Conservation (phyloP, 2,113 vertebrate genomes). For the Mungos mungo region DNA sequence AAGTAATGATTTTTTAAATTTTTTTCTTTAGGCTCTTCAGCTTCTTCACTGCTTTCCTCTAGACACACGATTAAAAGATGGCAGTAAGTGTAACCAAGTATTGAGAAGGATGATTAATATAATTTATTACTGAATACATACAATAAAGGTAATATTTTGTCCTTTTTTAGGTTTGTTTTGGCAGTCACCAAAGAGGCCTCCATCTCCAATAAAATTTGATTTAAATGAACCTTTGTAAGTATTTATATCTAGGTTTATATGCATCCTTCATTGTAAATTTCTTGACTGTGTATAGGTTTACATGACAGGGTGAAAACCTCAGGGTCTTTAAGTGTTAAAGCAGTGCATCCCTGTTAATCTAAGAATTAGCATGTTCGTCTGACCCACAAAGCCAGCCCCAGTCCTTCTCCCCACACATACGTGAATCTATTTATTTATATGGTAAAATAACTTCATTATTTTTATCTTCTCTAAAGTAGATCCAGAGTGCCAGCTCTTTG, state of each 20-base stretch:
- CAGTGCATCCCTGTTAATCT: neutral
- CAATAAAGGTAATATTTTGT: constrained; percentile 66
- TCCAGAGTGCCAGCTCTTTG: neutral
- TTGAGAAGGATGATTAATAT: neutral
- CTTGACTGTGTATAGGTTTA: neutral
- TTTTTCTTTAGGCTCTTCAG: constrained; percentile 91
- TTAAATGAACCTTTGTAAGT: constrained; percentile 95
- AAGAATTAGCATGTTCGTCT: neutral
- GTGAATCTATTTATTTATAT: neutral
- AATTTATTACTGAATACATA: neutral
- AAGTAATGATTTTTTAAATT: neutral
- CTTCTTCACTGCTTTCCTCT: constrained; percentile 97
- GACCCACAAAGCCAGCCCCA: neutral
- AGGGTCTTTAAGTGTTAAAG: neutral
- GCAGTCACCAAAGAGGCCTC: constrained; percentile 98
- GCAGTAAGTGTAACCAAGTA: constrained; percentile 90
- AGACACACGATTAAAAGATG: constrained; percentile 97
- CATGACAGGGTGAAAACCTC: neutral
- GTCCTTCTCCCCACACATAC: neutral
- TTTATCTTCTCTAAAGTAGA: constrained; percentile 1
- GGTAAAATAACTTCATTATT: constrained; percentile 9
- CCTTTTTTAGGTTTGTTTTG: constrained; percentile 94
- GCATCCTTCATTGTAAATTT: neutral
- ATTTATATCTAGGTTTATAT: constrained; percentile 43
- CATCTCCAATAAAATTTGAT: constrained; percentile 94